phyloP scores from a whole-genome alignment of 37 sponge, comb jelly and placozoan species.

The Theonella swinhoei region DNA sequence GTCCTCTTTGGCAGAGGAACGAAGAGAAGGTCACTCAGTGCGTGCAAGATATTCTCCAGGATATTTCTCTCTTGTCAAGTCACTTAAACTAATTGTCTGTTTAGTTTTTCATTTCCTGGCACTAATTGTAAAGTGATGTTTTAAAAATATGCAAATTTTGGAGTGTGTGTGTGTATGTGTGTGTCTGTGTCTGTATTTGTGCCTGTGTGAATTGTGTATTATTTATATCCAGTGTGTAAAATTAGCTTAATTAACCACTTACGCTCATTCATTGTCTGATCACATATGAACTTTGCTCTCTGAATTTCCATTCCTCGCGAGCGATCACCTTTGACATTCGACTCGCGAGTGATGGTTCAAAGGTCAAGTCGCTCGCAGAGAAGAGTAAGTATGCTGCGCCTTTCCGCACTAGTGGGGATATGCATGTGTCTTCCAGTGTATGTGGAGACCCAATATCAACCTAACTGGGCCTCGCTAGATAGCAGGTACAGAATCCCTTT shows the following conservation, averaged over 20 bases:
- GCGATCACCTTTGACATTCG: too few species aligned
- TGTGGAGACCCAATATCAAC: conserved; percentile 66
- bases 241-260: too few species aligned
- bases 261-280: too few species aligned
- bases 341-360: too few species aligned
- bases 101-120: not conserved
- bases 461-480: conserved; percentile 74
- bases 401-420: too few species aligned
- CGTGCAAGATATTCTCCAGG: not conserved
- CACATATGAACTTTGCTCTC: too few species aligned
- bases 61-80: conserved; percentile 7
- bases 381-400: too few species aligned
- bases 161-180: not conserved
- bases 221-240: not conserved
- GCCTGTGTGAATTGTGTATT: too few species aligned
- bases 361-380: too few species aligned
- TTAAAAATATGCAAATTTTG: not conserved
- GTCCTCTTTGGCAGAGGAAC: conserved; percentile 36
- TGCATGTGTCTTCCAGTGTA: too few species aligned
- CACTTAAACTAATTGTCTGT: not conserved
- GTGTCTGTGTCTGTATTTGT: not conserved
- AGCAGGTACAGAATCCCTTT: conserved; percentile 12
- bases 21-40: conserved; percentile 4
- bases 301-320: too few species aligned
- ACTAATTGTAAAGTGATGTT: not conserved